phyloP scores from a whole-genome alignment of 2,888 invertebrate genomes.

The Suillia variegata region DNA sequence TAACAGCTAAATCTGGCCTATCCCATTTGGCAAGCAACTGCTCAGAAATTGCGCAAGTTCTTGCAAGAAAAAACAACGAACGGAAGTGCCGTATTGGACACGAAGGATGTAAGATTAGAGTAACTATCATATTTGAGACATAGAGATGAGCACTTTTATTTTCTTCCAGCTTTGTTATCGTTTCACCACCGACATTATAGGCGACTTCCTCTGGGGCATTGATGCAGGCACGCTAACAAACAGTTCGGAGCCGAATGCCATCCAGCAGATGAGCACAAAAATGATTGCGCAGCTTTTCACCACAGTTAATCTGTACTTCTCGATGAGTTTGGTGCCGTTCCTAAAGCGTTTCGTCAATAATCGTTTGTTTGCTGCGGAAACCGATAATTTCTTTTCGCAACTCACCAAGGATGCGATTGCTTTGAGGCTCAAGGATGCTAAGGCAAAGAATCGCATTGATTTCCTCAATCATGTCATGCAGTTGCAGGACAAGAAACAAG shows the following conservation, averaged over 20 bases:
- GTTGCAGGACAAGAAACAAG: slow-evolving; percentile 45
- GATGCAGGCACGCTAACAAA: slow-evolving; percentile 43
- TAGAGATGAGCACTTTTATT: too few relatives aligned
- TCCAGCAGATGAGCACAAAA: slow-evolving; percentile 37
- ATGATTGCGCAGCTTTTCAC: slow-evolving; percentile 39
- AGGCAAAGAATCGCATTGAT: slow-evolving; percentile 41
- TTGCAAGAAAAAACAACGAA: slow-evolving; percentile 18
- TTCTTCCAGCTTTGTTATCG: slow-evolving; percentile 45
- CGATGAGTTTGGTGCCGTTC: slow-evolving; percentile 37
- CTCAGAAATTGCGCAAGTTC: slow-evolving; percentile 34
- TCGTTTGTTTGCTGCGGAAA: slow-evolving; percentile 63
- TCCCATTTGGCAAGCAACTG: slow-evolving; percentile 40
- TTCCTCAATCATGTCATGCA: slow-evolving; percentile 49
- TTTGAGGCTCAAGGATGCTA: slow-evolving; percentile 34
- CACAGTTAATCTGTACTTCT: slow-evolving; percentile 38
- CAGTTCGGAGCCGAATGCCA: slow-evolving; percentile 27
- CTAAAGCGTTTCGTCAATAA: slow-evolving; percentile 34
- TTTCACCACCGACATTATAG: slow-evolving; percentile 48
- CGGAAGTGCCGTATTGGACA: slow-evolving; percentile 33
- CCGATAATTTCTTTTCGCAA: slow-evolving; percentile 63
- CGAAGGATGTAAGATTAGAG: slow-evolving; percentile 39
- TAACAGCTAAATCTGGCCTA: slow-evolving; percentile 39
- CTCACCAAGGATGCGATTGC: slow-evolving; percentile 44
- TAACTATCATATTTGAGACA: background rate
- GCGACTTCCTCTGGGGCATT: slow-evolving; percentile 52